Conservation (phyloP, 2,113 vertebrate species). For the Morone chrysops region DNA sequence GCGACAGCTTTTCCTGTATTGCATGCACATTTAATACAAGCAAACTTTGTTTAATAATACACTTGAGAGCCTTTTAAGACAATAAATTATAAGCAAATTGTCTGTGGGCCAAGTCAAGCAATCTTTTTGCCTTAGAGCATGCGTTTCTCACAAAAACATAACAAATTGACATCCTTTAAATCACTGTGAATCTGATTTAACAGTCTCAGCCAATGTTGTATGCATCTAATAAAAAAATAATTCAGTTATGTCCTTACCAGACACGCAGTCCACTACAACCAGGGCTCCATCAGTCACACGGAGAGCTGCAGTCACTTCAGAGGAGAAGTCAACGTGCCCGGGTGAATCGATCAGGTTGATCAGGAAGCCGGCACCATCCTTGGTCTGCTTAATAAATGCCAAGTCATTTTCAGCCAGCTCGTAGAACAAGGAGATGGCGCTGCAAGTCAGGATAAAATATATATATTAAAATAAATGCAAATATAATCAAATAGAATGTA, state of each 20-base stretch:
- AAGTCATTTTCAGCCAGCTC: slow-evolving; percentile 90
- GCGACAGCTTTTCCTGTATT: background rate
- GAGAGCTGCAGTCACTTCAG: slow-evolving; percentile 96
- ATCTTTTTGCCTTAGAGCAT: background rate
- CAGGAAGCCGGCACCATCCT: slow-evolving; percentile 93
- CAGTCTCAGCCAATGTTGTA: background rate
- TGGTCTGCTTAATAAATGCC: slow-evolving; percentile 96
- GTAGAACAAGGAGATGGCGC: slow-evolving; percentile 95
- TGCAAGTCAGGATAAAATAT: slow-evolving; percentile 54
- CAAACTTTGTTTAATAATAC: background rate
- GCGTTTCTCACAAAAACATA: background rate
- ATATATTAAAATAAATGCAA: too few species aligned
- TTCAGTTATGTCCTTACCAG: slow-evolving; percentile 84
- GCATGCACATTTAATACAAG: background rate
- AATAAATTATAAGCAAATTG: background rate
- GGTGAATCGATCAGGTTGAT: slow-evolving; percentile 98
- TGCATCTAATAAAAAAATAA: background rate
- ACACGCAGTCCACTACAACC: slow-evolving; percentile 97
- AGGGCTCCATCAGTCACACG: slow-evolving; percentile 96
- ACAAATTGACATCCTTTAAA: background rate
- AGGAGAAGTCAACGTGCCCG: slow-evolving; percentile 97
- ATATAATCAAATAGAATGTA: too few species aligned
- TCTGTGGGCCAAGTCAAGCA: background rate
- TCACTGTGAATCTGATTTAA: background rate
- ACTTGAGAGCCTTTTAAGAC: background rate